Conservation (phyloP, 2,797 vertebrate species). For the Eospalax fontanierii region DNA sequence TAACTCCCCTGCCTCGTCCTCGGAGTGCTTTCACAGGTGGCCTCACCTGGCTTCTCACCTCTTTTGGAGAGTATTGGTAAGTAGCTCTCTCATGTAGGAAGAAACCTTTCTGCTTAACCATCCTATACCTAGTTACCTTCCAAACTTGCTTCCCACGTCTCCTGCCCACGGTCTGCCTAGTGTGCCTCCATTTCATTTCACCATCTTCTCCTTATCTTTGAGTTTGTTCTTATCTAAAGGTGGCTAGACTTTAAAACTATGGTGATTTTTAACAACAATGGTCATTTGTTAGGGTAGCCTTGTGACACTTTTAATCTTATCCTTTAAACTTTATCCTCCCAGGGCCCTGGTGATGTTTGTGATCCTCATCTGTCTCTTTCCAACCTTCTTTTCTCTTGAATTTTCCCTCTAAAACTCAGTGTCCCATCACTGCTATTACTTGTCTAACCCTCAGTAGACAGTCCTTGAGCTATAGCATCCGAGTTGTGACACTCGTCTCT, state of each 20-base stretch:
- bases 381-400: background rate
- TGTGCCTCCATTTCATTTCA: background rate
- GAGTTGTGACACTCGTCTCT: background rate
- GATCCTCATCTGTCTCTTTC: background rate
- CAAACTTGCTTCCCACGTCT: background rate
- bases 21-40: background rate
- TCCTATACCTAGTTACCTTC: background rate
- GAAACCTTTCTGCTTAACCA: background rate
- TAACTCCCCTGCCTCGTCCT: background rate
- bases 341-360: background rate
- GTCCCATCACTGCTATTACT: too few species aligned
- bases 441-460: background rate
- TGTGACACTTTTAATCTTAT: background rate
- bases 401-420: background rate
- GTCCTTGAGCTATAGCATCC: background rate
- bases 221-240: background rate
- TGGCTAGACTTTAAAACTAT: background rate
- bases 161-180: too few species aligned
- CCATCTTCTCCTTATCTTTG: background rate
- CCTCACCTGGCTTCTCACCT: background rate
- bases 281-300: background rate
- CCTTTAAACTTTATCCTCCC: background rate
- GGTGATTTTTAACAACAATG: background rate
- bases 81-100: background rate
- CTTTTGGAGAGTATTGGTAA: background rate